These are phyloP conservation scores for Xerus inauris DNA, from an alignment of 2,113 vertebrate species.

Conservation along the genomic window DNA sequence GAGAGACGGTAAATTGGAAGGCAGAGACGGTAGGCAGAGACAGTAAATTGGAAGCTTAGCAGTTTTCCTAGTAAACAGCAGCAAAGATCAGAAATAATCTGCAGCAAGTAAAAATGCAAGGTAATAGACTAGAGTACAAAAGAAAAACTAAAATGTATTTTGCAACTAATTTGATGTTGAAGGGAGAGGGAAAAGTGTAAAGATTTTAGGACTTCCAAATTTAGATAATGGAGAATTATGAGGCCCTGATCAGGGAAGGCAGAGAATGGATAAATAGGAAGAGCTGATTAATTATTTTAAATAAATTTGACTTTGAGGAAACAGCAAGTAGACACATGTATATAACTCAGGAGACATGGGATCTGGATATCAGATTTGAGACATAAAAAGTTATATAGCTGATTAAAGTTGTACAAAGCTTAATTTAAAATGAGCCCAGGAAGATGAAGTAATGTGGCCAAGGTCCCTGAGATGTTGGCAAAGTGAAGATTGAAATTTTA, in stretches of 20 bases:
- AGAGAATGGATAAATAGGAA: neutral
- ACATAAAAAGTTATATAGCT: constrained; percentile 1
- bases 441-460: neutral
- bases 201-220: neutral
- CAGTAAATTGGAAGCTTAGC: neutral
- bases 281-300: constrained; percentile 6
- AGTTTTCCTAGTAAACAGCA: neutral
- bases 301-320: constrained; percentile 27
- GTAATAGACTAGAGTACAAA: neutral
- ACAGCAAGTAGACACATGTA: neutral
- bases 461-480: neutral
- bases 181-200: neutral
- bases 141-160: neutral
- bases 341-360: neutral
- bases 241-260: neutral
- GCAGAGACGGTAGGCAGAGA: neutral
- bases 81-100: neutral
- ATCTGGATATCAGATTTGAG: neutral
- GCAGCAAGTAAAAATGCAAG: neutral
- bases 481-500: neutral
- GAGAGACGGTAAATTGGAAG: neutral
- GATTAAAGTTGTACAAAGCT: neutral
- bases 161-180: neutral
- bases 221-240: neutral
- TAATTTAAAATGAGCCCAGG: constrained; percentile 2